A percentile compares a stretch with the other conserved stretches of the same genome.
Conservation (phyloP, 2,113 vertebrate genomes). For the Oreochromis spilurus region DNA sequence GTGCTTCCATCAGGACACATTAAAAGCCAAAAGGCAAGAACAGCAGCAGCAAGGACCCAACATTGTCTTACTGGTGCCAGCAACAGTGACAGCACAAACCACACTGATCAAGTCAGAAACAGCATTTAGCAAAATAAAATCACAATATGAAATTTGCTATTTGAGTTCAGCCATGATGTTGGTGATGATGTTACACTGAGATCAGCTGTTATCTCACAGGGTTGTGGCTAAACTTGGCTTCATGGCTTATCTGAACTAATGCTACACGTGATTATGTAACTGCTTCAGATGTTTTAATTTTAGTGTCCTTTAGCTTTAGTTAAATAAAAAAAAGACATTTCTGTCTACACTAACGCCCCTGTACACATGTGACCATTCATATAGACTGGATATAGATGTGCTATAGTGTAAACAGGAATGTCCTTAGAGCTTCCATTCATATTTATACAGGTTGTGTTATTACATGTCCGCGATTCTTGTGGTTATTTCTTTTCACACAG, state of each 20-base stretch:
- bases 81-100: neutral
- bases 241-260: neutral
- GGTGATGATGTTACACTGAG: neutral
- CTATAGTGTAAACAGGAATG: neutral
- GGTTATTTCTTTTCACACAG: neutral
- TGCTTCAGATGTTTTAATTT: neutral
- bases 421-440: neutral
- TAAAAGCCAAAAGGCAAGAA: neutral
- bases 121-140: neutral
- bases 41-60: neutral
- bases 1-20: neutral
- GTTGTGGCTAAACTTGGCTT: neutral
- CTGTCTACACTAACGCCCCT: neutral
- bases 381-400: neutral
- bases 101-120: neutral
- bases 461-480: neutral
- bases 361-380: neutral
- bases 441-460: neutral
- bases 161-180: neutral
- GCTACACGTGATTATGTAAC: neutral
- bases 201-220: neutral
- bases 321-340: neutral
- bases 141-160: neutral
- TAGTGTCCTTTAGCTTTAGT: neutral
- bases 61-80: neutral